Base-by-base conservation (phyloP, 2,797 vertebrate genomes). In the Agapornis canus region DNA sequence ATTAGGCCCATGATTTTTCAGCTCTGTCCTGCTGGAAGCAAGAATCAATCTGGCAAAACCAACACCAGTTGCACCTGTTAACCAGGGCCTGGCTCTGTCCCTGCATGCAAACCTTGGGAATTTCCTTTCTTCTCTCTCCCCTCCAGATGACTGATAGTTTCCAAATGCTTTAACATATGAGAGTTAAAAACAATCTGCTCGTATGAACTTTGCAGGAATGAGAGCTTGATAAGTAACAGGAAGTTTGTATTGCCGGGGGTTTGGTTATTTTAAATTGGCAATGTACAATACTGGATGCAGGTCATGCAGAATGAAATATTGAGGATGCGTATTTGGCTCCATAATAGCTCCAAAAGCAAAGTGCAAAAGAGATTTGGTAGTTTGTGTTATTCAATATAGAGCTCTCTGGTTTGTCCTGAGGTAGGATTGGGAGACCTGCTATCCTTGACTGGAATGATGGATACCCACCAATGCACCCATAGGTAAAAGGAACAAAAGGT, bases 121-220 rank as follows among this genome's bases (percentile, higher is more conserved):
- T 89, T 94, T 95, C 94, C 95, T 91, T 94, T 91, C 82, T 92
- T 81, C 13, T 60, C 82, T 76, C 43, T 48, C 54, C 70, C 51
- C 43, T 75, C 39, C 57, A 63, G 92, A 72, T 94, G 72, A 94
- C 86, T 91, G 94, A 94, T 88, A 32, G 57, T 61, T 96, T 96
- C 92, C 94, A 96, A 96, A 94, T 88, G 93, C 91, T 95, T 87
- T 63, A 80, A 39, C 79, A 66, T 89, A 82, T 65, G 84, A 95
- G 65, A 72, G 81, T 51, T 73, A 90, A 69, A 63, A 94, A 65
- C 95, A 94, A 60, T 92, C 89, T 95, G 91, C 88, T 93, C 59
- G 0, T 25, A n/a, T 0, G 4, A 66, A 61, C 49, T 81, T 56
- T 76, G 40, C 65, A 32, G 89, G 70, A 91, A 87, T 54, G 47